phyloP scores from a whole-genome alignment of 2,797 vertebrate species.

The Peromyscus aztecus region DNA sequence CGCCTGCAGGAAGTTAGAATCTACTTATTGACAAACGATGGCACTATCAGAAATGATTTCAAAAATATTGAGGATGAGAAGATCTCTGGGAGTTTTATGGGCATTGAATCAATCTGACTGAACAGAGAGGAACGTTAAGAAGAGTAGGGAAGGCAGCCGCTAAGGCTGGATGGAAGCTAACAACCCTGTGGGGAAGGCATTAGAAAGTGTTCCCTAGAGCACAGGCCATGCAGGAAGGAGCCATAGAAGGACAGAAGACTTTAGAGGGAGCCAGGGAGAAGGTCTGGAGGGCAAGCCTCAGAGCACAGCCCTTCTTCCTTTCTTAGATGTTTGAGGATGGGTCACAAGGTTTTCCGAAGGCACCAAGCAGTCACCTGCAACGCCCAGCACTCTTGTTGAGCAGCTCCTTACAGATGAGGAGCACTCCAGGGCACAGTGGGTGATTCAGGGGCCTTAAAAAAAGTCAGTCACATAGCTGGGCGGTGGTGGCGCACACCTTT shows the following conservation, averaged over 20 bases:
- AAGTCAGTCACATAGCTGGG: neutral
- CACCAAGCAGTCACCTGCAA: neutral
- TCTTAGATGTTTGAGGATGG: neutral
- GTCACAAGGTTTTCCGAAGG: neutral
- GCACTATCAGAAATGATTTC: neutral
- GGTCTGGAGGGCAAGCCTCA: neutral
- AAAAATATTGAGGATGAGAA: neutral
- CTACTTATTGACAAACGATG: slow-evolving; percentile 20
- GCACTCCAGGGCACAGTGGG: neutral
- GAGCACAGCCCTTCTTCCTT: neutral
- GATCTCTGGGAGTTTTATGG: neutral
- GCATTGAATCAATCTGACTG: neutral
- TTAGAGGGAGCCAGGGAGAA: neutral
- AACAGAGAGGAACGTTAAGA: neutral
- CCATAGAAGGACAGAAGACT: neutral
- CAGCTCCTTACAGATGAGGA: slow-evolving; percentile 3
- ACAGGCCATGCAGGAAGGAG: neutral
- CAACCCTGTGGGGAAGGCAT: neutral
- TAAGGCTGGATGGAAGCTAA: slow-evolving; percentile 17
- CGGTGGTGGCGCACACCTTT: too few species aligned
- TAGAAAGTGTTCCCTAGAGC: neutral
- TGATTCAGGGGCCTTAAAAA: neutral
- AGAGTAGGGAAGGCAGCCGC: slow-evolving; percentile 21
- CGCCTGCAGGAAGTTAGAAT: slow-evolving; percentile 38
- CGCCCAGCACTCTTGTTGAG: neutral